Evolutionary conservation across 2,888 invertebrate species (phyloP).

Genomic region (Caenorhabditis japonica): DNA sequence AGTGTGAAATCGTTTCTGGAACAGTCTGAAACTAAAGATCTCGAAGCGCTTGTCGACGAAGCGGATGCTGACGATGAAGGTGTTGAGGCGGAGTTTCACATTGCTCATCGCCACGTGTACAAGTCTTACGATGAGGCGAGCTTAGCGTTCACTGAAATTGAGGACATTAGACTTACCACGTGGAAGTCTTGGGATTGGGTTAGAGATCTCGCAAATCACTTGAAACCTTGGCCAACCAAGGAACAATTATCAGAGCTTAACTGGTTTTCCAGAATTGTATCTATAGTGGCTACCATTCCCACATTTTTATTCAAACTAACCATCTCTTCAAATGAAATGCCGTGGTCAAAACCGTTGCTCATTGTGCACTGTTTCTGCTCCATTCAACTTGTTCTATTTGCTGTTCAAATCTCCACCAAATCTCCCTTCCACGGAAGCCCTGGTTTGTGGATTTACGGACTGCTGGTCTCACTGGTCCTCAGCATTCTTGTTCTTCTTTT

Average conservation of each 20-base stretch:
- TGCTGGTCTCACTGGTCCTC: slow-evolving; percentile 51
- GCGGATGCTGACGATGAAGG: slow-evolving; percentile 26
- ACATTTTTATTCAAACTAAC: slow-evolving; percentile 80
- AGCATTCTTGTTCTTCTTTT: slow-evolving; percentile 49
- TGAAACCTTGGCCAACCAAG: slow-evolving; percentile 47
- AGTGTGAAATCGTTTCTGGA: slow-evolving; percentile 28
- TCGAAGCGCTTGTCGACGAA: slow-evolving; percentile 26
- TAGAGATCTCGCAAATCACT: slow-evolving; percentile 38
- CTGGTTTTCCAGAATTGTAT: slow-evolving; percentile 18
- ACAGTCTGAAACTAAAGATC: slow-evolving; percentile 1
- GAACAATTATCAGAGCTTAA: slow-evolving; percentile 40
- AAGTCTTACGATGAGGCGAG: slow-evolving; percentile 43
- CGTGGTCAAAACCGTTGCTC: slow-evolving; percentile 81
- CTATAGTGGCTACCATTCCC: slow-evolving; percentile 78
- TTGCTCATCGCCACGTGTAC: slow-evolving; percentile 43
- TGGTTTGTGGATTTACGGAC: slow-evolving; percentile 50
- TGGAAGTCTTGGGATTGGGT: slow-evolving; percentile 47
- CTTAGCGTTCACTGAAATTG: slow-evolving; percentile 38
- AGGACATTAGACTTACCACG: slow-evolving; percentile 30
- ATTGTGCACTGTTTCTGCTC: slow-evolving; percentile 80
- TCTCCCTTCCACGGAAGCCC: slow-evolving; percentile 47
- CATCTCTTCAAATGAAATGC: slow-evolving; percentile 80
- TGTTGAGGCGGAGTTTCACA: slow-evolving; percentile 37
- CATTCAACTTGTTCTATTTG: slow-evolving; percentile 77
- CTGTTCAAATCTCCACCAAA: slow-evolving; percentile 53